These are phyloP conservation scores for Phengaris arion DNA, from an alignment of 2,888 invertebrate genomes.

Conservation along the genomic window DNA sequence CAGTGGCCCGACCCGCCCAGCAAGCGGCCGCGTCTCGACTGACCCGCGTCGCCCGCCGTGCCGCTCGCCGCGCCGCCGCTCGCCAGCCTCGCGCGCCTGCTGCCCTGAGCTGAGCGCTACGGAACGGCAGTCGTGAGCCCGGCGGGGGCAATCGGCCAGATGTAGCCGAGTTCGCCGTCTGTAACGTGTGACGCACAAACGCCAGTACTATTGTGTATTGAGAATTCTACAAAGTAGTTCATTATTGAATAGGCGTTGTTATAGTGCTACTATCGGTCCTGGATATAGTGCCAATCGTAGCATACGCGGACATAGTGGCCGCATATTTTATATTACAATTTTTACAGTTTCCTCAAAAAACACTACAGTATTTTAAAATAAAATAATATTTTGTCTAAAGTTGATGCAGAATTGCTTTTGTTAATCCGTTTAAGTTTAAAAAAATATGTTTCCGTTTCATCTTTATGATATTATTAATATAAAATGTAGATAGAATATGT, in stretches of 20 bases:
- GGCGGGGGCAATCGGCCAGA: too few relatives aligned
- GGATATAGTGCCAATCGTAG: slow-evolving; percentile 5
- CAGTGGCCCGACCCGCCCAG: slow-evolving; percentile 69
- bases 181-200: not conserved
- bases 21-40: slow-evolving; percentile 58
- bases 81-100: slow-evolving; percentile 18
- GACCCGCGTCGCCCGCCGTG: slow-evolving; percentile 40
- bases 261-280: not conserved
- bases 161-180: not conserved
- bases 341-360: not conserved
- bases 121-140: not conserved
- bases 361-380: not conserved
- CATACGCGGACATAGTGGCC: not conserved
- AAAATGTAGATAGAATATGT: not conserved
- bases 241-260: not conserved
- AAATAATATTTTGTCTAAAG: not conserved
- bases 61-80: slow-evolving; percentile 32
- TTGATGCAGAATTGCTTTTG: too few relatives aligned
- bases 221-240: slow-evolving; percentile 1
- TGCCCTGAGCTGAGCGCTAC: not conserved
- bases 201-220: not conserved
- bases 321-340: not conserved
- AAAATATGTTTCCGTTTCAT: not conserved
- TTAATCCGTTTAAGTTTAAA: too few relatives aligned
- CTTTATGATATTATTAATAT: not conserved